Base-by-base conservation (phyloP, 2,797 vertebrate species). In the Malacoctenus gilli region DNA sequence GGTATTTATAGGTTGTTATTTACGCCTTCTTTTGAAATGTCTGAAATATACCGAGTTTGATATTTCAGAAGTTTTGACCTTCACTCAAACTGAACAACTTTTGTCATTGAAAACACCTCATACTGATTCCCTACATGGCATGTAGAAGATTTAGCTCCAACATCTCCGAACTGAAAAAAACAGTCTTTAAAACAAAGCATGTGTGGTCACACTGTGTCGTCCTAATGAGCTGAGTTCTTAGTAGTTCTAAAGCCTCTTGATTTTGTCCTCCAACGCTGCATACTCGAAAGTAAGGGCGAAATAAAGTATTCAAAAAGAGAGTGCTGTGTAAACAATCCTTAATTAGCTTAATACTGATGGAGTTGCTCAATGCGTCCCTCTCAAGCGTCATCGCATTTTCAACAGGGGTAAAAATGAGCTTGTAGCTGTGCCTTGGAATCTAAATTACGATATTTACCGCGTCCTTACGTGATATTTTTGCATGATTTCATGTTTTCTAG, bases 251-350 rank as follows among this genome's bases (percentile, higher is more conserved):
- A 61, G 66, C 68, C 35, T 67, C 52, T 78, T 80, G 41, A 82
- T 65, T 65, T 72, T 62, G 66, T 74, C 77, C 76, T 82, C 50
- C 14, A 77, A 36, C 54, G 43, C 40, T 38, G 53, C 59, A 34
- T 20, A 51, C 23, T 53, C 15, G 38, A 41, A 51, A 43, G 25
- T 20, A 37, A 42, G 47, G 44, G 16, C 19, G 60, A 53, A 46
- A 47, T 18, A 32, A 54, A 59, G 15, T 16, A 42, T 63, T 46
- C 44, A 9, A 53, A 69, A 68, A 28, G 61, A 28, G 38, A 22
- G 38, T 14, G 11, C 8, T n/a, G 37, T 43, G 50, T 74, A 79
- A 82, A 76, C 56, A 74, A 66, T 16, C 19, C 44, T 59, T 67
- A 77, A 71, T 74, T 55, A 68, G 23, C 40, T 44, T 30, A 31